Conservation (phyloP, 2,113 vertebrate species). For the Pan troglodytes region DNA sequence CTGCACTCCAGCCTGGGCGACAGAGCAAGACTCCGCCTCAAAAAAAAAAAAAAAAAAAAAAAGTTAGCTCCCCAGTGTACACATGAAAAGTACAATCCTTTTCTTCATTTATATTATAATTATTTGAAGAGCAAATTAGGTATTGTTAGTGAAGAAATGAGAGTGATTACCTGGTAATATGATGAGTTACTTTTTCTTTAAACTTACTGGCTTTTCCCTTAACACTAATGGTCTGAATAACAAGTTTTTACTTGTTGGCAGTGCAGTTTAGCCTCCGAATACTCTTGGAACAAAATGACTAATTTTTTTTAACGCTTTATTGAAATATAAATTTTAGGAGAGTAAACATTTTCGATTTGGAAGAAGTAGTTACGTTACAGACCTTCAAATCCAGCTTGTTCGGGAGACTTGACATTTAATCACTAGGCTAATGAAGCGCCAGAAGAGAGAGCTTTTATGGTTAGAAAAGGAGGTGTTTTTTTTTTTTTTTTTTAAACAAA, state of each 20-base stretch:
- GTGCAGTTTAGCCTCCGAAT: conserved; percentile 12
- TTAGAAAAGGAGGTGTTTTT: neutral
- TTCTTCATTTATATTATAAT: conserved; percentile 6
- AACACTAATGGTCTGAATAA: neutral
- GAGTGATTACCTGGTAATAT: neutral
- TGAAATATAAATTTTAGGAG: conserved; percentile 30
- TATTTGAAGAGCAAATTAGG: conserved; percentile 8
- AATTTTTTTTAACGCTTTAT: neutral
- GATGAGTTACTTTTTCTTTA: conserved; percentile 51
- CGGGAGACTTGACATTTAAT: neutral
- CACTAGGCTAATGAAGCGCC: neutral
- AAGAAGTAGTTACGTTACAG: neutral
- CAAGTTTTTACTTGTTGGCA: conserved; percentile 56
- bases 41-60: neutral
- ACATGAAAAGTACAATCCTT: neutral
- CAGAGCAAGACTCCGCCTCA: too few species aligned
- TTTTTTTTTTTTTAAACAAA: too few species aligned
- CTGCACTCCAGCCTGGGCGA: too few species aligned
- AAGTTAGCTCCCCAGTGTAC: neutral
- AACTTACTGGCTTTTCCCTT: neutral
- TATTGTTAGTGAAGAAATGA: neutral
- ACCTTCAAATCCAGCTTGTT: neutral
- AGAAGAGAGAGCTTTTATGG: neutral
- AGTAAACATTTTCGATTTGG: conserved; percentile 36
- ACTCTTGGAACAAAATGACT: conserved; percentile 36